These are phyloP conservation scores for Zeus faber DNA, from an alignment of 2,113 vertebrate species.

Conservation along the genomic window DNA sequence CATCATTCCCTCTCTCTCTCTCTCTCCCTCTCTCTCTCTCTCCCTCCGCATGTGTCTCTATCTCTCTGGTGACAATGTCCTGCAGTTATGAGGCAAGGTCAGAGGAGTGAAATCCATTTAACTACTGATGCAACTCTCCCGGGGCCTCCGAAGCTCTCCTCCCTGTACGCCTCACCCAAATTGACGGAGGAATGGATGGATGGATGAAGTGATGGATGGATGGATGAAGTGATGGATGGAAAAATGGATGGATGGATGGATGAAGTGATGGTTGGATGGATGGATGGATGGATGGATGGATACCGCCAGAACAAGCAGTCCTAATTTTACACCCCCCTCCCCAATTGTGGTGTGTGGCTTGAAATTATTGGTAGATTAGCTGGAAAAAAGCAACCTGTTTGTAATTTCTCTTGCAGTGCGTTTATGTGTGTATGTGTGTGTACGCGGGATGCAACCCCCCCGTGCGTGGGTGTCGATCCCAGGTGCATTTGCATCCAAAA, in stretches of 20 bases:
- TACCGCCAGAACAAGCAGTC: not conserved
- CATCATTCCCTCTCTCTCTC: slow-evolving; percentile 35
- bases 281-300: not conserved
- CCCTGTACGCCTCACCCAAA: slow-evolving; percentile 47
- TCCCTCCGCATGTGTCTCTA: slow-evolving; percentile 33
- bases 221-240: not conserved
- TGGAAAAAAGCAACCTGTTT: slow-evolving; percentile 58
- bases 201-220: not conserved
- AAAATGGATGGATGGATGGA: not conserved
- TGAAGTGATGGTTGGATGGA: not conserved
- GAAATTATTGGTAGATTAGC: too few species aligned
- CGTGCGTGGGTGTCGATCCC: slow-evolving; percentile 60
- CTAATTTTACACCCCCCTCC: not conserved
- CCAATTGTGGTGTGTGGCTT: too few species aligned
- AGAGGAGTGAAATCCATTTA: slow-evolving; percentile 70
- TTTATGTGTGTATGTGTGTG: slow-evolving; percentile 17
- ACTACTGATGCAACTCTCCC: slow-evolving; percentile 68
- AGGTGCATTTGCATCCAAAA: slow-evolving; percentile 64
- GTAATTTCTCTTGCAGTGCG: slow-evolving; percentile 26
- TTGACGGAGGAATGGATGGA: slow-evolving; percentile 45
- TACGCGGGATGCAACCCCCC: slow-evolving; percentile 31
- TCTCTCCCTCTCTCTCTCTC: slow-evolving; percentile 3
- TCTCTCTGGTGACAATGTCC: slow-evolving; percentile 71
- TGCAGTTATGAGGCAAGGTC: slow-evolving; percentile 72
- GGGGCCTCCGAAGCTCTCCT: slow-evolving; percentile 51